Percentiles rank a stretch among this genome's conserved stretches.
These are phyloP conservation scores for Pantherophis vulpinus DNA, from an alignment of 2,797 vertebrate species.

Conservation along the genomic window DNA sequence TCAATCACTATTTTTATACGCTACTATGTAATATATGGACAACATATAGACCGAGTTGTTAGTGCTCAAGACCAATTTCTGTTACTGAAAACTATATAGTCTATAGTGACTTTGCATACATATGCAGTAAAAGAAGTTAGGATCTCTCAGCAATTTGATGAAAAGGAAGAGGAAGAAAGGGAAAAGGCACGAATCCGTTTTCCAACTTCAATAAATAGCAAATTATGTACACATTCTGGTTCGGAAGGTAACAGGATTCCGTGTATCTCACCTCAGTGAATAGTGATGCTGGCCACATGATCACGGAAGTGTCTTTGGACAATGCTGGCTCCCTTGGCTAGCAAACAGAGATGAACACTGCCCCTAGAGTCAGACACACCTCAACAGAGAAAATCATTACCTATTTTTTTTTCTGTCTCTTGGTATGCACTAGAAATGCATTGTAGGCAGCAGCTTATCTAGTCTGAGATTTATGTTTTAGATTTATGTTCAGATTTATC, in stretches of 20 bases:
- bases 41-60: not conserved
- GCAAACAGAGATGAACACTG: not conserved
- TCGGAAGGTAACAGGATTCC: not conserved
- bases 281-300: not conserved
- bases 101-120: not conserved
- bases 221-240: not conserved
- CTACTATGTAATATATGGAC: constrained; percentile 9
- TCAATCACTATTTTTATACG: not conserved
- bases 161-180: not conserved
- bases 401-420: not conserved
- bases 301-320: not conserved
- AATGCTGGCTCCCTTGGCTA: not conserved
- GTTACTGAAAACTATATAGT: not conserved
- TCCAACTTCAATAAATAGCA: not conserved
- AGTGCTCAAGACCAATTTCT: not conserved
- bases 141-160: not conserved
- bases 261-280: not conserved
- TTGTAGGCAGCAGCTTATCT: not conserved
- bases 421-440: not conserved
- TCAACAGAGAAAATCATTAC: not conserved
- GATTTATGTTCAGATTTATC: not conserved
- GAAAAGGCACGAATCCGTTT: too few species aligned
- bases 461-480: not conserved
- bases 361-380: not conserved
- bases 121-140: not conserved